Conservation (phyloP, 2,113 vertebrate genomes). For the Pedionomus torquatus region DNA sequence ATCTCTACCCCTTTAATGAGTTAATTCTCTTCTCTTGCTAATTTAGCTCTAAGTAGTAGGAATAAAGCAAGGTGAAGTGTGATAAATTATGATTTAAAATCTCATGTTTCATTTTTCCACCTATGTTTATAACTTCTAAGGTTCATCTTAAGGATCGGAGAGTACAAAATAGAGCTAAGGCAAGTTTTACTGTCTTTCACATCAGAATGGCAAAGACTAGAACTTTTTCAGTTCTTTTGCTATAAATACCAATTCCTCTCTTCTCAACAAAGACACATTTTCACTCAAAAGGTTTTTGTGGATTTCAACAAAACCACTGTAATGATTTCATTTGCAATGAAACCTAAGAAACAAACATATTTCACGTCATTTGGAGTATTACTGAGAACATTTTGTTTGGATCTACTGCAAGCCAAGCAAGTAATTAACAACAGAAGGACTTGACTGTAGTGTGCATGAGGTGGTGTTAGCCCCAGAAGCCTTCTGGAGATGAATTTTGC, state of each 20-base stretch:
- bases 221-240: background rate
- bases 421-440: background rate
- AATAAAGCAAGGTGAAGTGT: background rate
- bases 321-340: background rate
- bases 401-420: background rate
- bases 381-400: background rate
- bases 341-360: background rate
- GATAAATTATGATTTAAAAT: background rate
- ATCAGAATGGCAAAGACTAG: background rate
- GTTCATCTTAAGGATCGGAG: background rate
- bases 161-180: background rate
- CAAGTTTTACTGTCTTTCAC: background rate
- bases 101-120: background rate
- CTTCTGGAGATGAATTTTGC: background rate
- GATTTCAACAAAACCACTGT: background rate
- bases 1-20: background rate
- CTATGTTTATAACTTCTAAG: background rate
- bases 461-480: background rate
- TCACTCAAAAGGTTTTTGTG: background rate
- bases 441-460: background rate
- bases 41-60: background rate
- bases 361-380: background rate
- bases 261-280: background rate
- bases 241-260: background rate
- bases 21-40: constrained; percentile 22